phyloP scores from a whole-genome alignment of 2,113 vertebrate genomes.

The Regulus satrapa region DNA sequence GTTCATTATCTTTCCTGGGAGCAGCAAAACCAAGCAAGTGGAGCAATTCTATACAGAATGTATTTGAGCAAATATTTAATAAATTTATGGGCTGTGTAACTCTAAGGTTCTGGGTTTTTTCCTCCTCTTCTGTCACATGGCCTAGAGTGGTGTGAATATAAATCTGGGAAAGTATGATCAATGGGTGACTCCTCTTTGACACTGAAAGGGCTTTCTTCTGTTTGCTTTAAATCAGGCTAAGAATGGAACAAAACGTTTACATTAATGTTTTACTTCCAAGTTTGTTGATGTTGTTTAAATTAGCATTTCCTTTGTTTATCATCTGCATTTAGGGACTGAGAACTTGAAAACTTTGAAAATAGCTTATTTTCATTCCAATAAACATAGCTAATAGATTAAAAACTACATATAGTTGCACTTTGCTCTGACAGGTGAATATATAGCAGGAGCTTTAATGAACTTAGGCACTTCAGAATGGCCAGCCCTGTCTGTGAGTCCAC shows the following conservation, averaged over 20 bases:
- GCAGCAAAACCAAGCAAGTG: constrained; percentile 12
- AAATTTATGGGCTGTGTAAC: constrained; percentile 75
- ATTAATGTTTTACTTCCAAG: background rate
- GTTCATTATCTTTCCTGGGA: constrained; percentile 23
- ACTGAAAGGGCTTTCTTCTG: background rate
- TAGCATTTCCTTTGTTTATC: background rate
- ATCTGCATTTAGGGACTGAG: background rate
- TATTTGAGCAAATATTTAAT: constrained; percentile 71
- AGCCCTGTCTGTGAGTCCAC: background rate
- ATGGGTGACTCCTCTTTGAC: background rate
- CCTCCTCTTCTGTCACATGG: constrained; percentile 23
- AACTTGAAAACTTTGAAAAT: background rate
- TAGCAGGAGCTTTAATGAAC: background rate
- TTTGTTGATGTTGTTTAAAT: background rate
- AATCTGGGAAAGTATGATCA: background rate
- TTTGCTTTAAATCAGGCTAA: background rate
- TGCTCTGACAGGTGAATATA: background rate
- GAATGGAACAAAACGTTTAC: background rate
- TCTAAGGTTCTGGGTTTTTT: background rate
- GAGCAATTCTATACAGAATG: constrained; percentile 61
- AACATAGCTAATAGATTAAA: background rate
- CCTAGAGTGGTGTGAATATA: background rate
- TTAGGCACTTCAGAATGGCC: background rate
- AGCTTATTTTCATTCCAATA: background rate
- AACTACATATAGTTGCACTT: background rate